Percentiles rank a stretch among this genome's conserved stretches.
Evolutionary conservation across 2,888 invertebrate genomes (phyloP).

Genomic region (Amitus sp.): DNA sequence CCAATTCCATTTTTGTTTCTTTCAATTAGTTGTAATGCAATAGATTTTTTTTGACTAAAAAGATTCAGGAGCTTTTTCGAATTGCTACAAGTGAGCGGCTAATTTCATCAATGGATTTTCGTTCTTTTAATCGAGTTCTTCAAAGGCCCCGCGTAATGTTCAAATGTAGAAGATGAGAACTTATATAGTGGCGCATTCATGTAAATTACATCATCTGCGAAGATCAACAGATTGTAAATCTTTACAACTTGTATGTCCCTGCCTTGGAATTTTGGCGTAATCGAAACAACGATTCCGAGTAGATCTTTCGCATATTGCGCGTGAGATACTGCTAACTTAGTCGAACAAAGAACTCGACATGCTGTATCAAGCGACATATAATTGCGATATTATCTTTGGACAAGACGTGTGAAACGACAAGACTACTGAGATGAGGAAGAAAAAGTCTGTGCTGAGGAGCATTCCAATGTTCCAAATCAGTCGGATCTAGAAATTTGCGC

Average conservation of each 20-base stretch:
- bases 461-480: constrained; percentile 23
- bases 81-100: constrained; percentile 16
- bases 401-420: constrained; percentile 13
- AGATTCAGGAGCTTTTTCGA: constrained; percentile 9
- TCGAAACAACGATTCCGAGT: no score
- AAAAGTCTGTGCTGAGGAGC: constrained; percentile 26
- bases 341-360: constrained; percentile 12
- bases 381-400: constrained; percentile 19
- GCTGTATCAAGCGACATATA: constrained; percentile 22
- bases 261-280: no score
- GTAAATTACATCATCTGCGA: no score
- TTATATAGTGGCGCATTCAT: no score
- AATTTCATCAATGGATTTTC: constrained; percentile 22
- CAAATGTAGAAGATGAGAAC: no score
- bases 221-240: no score
- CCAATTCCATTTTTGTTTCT: no score
- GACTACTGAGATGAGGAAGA: constrained; percentile 17
- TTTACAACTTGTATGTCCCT: no score
- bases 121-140: constrained; percentile 19
- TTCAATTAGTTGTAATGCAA: no score
- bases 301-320: no score
- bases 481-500: constrained; percentile 22
- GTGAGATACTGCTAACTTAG: constrained; percentile 19
- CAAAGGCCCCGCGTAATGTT: no score
- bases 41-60: constrained; percentile 7